Evolutionary conservation across 2,888 invertebrate species (phyloP).

Genomic region (Macaria liturata): DNA sequence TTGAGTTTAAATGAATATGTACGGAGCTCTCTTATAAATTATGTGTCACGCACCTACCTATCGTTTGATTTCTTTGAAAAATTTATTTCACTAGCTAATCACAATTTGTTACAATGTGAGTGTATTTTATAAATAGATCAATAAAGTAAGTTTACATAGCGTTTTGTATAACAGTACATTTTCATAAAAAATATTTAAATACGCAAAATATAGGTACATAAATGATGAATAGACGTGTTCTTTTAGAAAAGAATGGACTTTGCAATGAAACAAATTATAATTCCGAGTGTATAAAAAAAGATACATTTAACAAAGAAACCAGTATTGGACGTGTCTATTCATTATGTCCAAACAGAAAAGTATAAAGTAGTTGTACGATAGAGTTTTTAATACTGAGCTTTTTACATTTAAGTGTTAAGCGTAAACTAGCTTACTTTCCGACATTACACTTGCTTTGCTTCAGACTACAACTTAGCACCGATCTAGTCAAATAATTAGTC

Average conservation of each 20-base stretch:
- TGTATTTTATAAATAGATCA: constrained; percentile 71
- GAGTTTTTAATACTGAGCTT: constrained; percentile 39
- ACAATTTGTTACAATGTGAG: constrained; percentile 72
- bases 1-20: background rate
- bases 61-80: constrained; percentile 16
- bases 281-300: too few relatives aligned
- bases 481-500: constrained; percentile 56
- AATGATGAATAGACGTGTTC: constrained; percentile 4
- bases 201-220: background rate
- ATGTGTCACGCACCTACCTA: constrained; percentile 13
- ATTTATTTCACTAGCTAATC: constrained; percentile 52
- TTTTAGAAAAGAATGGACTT: too few relatives aligned
- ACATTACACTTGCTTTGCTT: constrained; percentile 48
- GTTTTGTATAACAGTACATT: constrained; percentile 73
- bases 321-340: constrained; percentile 11
- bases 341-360: constrained; percentile 11
- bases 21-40: constrained; percentile 7
- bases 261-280: too few relatives aligned
- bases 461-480: constrained; percentile 51
- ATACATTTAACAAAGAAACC: too few relatives aligned
- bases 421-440: constrained; percentile 39
- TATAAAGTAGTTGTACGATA: constrained; percentile 25
- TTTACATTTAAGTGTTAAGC: constrained; percentile 36
- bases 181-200: constrained; percentile 34
- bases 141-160: constrained; percentile 68